Conservation (phyloP, 2,113 vertebrate genomes). For the Prunella fulvescens region DNA sequence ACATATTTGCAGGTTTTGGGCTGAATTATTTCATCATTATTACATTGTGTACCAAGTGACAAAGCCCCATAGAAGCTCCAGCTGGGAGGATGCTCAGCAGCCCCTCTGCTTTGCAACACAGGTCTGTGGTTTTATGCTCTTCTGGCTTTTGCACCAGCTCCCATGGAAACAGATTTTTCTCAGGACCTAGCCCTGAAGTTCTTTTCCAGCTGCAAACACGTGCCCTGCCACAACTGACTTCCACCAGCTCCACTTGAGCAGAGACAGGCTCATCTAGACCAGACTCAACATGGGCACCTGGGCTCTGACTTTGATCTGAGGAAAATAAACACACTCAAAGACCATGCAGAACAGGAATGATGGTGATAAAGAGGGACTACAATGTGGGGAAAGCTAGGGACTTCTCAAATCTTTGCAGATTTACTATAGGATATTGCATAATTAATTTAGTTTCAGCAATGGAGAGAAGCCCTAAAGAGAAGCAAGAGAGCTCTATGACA, state of each 20-base stretch:
- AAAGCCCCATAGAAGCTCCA: not conserved
- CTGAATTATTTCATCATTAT: not conserved
- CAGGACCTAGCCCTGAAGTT: not conserved
- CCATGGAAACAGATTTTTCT: not conserved
- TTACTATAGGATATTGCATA: not conserved
- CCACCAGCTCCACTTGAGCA: not conserved
- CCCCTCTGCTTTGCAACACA: not conserved
- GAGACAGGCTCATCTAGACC: not conserved
- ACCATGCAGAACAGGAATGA: not conserved
- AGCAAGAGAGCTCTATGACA: not conserved
- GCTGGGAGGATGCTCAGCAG: not conserved
- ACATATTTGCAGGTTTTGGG: not conserved
- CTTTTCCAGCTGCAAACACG: accelerated
- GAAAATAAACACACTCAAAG: not conserved
- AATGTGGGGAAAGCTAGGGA: not conserved
- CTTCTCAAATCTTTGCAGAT: not conserved
- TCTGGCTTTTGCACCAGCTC: not conserved
- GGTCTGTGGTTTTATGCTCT: not conserved
- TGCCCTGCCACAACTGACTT: not conserved
- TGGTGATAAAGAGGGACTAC: not conserved
- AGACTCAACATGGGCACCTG: accelerated
- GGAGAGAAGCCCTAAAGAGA: not conserved
- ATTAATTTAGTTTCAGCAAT: not conserved
- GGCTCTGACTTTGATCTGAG: not conserved
- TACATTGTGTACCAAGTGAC: not conserved